These are phyloP conservation scores for Eilema depressum DNA, from an alignment of 2,888 invertebrate species.

Conservation along the genomic window DNA sequence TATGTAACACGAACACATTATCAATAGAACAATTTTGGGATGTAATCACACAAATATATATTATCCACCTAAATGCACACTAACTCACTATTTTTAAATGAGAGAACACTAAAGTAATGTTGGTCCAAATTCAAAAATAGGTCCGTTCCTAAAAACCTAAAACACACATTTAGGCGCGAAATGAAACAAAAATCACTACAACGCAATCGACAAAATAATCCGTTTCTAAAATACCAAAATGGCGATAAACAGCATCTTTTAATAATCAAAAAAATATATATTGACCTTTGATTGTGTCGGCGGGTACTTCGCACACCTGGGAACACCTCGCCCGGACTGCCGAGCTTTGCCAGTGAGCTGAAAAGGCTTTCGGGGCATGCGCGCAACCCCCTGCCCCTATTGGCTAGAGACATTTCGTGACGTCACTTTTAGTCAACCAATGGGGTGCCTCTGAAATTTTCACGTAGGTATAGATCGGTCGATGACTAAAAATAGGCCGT, in stretches of 20 bases:
- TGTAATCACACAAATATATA: not conserved
- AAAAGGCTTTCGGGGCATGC: slow-evolving; percentile 75
- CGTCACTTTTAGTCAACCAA: slow-evolving; percentile 77
- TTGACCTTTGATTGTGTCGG: slow-evolving; percentile 75
- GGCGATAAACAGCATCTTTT: slow-evolving; percentile 47
- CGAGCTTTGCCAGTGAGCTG: slow-evolving; percentile 62
- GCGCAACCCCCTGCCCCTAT: slow-evolving; percentile 64
- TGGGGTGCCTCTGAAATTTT: slow-evolving; percentile 74
- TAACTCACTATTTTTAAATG: slow-evolving; percentile 6
- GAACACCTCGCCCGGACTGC: slow-evolving; percentile 82
- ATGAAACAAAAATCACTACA: slow-evolving; percentile 31
- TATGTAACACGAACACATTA: slow-evolving; percentile 1
- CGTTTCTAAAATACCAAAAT: slow-evolving; percentile 49
- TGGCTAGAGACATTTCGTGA: slow-evolving; percentile 73
- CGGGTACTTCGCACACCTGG: slow-evolving; percentile 83
- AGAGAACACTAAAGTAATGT: not conserved
- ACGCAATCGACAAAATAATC: not conserved
- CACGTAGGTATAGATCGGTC: slow-evolving; percentile 83
- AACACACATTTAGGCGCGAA: not conserved
- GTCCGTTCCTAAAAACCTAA: not conserved
- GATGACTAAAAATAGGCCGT: slow-evolving; percentile 81
- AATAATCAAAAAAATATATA: slow-evolving; percentile 54
- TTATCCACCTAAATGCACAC: not conserved
- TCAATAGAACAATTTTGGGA: not conserved
- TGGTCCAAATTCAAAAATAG: slow-evolving; percentile 1